A percentile compares a stretch with the other conserved stretches of the same genome.
phyloP scores from a whole-genome alignment of 2,888 invertebrate genomes.

The Cheilosia vulpina region DNA sequence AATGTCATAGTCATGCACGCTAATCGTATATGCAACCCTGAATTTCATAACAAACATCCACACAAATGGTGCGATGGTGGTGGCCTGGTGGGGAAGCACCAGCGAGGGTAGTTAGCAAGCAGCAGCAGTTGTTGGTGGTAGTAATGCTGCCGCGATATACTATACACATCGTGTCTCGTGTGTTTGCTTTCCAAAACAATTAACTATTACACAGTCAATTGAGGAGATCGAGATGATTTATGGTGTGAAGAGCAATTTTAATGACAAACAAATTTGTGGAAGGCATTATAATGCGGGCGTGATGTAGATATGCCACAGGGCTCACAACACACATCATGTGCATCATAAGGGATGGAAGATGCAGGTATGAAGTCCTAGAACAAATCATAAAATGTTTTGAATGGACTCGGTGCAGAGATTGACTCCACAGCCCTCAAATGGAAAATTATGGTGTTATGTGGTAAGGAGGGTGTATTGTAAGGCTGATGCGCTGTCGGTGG shows the following conservation, averaged over 20 bases:
- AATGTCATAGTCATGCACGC: conserved; percentile 74
- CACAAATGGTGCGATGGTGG: conserved; percentile 14
- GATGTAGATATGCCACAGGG: not conserved
- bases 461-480: not conserved
- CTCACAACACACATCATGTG: not conserved
- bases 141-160: not conserved
- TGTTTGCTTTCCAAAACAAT: conserved; percentile 61
- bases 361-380: conserved; percentile 1
- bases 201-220: conserved; percentile 64
- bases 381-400: not conserved
- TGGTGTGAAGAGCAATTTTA: conserved; percentile 57
- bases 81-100: not conserved
- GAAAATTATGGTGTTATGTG: not conserved
- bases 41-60: conserved; percentile 62
- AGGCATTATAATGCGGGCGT: conserved; percentile 33
- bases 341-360: conserved; percentile 22
- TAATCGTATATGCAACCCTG: conserved; percentile 72
- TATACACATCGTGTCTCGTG: conserved; percentile 5
- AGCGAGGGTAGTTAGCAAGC: conserved; percentile 1
- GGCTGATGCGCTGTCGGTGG: not conserved
- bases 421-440: not conserved
- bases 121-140: not conserved
- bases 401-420: not conserved
- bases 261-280: conserved; percentile 43
- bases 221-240: conserved; percentile 62